phyloP scores from a whole-genome alignment of 2,888 invertebrate genomes.

The Brassicogethes aeneus region DNA sequence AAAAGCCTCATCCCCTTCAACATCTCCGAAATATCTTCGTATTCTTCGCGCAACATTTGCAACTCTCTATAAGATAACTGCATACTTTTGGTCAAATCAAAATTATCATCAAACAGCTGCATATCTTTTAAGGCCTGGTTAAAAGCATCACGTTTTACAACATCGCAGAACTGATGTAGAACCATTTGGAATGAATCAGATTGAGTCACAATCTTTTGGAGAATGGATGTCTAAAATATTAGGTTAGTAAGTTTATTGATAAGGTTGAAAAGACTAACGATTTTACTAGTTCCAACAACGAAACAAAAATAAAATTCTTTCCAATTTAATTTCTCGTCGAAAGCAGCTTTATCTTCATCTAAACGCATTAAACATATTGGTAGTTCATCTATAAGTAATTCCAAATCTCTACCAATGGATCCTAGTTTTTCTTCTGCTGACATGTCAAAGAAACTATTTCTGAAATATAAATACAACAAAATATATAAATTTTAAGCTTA shows the following conservation, averaged over 20 bases:
- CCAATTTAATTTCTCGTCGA: constrained; percentile 55
- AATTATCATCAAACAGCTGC: constrained; percentile 42
- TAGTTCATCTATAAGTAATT: constrained; percentile 54
- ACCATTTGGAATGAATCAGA: constrained; percentile 43
- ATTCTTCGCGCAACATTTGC: too few species aligned
- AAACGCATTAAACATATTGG: constrained; percentile 52
- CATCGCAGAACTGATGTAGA: constrained; percentile 46
- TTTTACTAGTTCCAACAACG: constrained; percentile 55
- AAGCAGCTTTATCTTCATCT: constrained; percentile 52
- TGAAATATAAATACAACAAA: constrained; percentile 20
- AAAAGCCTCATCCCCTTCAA: too few species aligned
- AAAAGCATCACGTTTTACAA: constrained; percentile 55
- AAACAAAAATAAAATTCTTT: constrained; percentile 55
- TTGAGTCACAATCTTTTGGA: constrained; percentile 44
- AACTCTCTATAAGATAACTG: too few species aligned
- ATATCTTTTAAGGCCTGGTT: constrained; percentile 44
- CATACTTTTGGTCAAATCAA: too few species aligned
- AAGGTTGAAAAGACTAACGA: constrained; percentile 42
- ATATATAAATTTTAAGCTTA: neutral
- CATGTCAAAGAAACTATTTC: constrained; percentile 54
- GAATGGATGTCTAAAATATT: constrained; percentile 42
- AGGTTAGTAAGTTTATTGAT: neutral
- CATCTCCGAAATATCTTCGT: too few species aligned
- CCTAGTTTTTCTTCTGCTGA: constrained; percentile 49
- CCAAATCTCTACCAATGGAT: constrained; percentile 52